Base-by-base conservation (phyloP, 2,888 invertebrate species). In the Spodoptera exigua region DNA sequence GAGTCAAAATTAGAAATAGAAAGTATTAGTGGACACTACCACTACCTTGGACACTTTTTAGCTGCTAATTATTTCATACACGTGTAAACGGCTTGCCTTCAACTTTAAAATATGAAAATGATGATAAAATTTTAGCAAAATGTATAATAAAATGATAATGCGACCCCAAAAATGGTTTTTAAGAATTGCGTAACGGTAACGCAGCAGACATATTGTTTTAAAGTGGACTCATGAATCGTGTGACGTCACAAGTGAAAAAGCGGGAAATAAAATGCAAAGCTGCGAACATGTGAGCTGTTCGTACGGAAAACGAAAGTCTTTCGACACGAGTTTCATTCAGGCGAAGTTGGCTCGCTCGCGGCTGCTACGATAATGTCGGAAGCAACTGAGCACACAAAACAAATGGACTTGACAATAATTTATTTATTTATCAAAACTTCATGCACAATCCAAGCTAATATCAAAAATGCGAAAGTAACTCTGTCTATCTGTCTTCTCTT, bases 261-360 rank as follows among this genome's bases (percentile, higher is more conserved):
- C 90, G 86, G 89, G 87, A 88, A 92, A 90, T 90, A 91, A 89
- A 92, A 91, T 91, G 89, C 91, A 90, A 90, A 92, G 86, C 90
- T 88, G 85, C 81, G 82, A 88, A 85, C 89, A 90, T 92, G 89
- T 92, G 89, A 90, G 89, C 83, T 68, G 83, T 89, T 90, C 90
- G 92, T 94, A 94, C 91, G 93, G 93, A 94, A 94, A 94, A 92
- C 85, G 94, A 94, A 94, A 94, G 94, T 94, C 89, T 87, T 88
- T 69, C 80, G 79, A 81, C 83, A 84, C 84, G 81, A 89, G 90
- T 90, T 92, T 91, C 94, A 93, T 93, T 94, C 89, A 93, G 88
- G 83, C 86, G 70, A 88, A 94, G 92, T 93, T 93, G 87, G 91
- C 82, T 77, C 75, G 82, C 83, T 82, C 83, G 86, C 85, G 87